Evolutionary conservation across 2,113 vertebrate genomes (phyloP), one percentile per base, ranked within the genome.

Genomic region (Tiliqua scincoides): DNA sequence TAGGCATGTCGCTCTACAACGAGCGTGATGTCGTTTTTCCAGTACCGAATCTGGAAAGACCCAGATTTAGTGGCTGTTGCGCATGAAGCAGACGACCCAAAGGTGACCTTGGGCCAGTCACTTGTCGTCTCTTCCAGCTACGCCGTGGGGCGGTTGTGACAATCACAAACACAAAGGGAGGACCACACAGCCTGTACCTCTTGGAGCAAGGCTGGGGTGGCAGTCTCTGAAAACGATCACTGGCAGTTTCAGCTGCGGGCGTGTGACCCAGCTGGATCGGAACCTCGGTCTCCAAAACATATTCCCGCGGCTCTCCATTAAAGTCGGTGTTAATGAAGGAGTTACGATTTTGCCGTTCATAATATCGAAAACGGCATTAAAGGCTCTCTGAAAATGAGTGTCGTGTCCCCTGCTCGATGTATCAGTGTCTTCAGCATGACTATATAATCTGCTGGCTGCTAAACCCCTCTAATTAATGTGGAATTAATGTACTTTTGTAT

Each of bases 381-480:
- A 21, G 17, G 14, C 11, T 2, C 7, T 62, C 14, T 37, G 11
- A n/a, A 23, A 35, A 71, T 32, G 5, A 63, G 14, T 3, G 1
- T 37, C 52, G 15, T 27, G 0, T n/a, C 59, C 72, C 59, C 63
- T 37, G 52, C 62, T 72, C 63, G 30, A 63, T 27, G n/a, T 20
- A 54, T 18, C 40, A 15, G 11, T 20, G 8, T 8, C 57, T 30
- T 43, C 0, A 11, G 14, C 15, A 52, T n/a, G 35, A 5, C 20
- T 65, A 10, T 10, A 15, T 61, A 20, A 18, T 61, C 11, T 11
- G 1, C 40, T 54, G 59, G 10, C 67, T 30, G n/a, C 25, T 63
- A 57, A 74, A 80, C 25, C 30, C 30, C 77, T 8, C n/a, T 63
- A 81, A 86, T 86, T 86, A 80, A 86, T 81, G 63, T 86, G 85